A percentile compares a stretch with the other conserved stretches of the same genome.
Evolutionary conservation across 1,140 invertebrate species (phyloP).

Genomic region (Neomicropteryx cornuta): DNA sequence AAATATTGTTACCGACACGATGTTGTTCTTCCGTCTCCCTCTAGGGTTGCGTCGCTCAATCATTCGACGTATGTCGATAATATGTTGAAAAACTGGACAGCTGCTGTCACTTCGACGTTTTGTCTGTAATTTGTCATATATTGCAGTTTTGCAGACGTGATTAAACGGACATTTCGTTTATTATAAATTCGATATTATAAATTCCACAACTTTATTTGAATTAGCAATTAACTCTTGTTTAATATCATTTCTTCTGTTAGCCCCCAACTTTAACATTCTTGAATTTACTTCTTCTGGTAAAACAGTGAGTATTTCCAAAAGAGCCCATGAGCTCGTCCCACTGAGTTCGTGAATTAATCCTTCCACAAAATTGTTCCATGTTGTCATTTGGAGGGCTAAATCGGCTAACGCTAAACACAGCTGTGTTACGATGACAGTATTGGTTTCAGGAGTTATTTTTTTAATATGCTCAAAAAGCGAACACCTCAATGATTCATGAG

Average conservation of each 20-base stretch:
- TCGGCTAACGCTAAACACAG: slow-evolving; percentile 87
- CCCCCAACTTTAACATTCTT: slow-evolving; percentile 72
- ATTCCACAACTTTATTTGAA: slow-evolving; percentile 55
- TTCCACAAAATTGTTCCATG: slow-evolving; percentile 81
- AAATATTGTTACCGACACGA: no score
- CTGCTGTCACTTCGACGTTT: no score
- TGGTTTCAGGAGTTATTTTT: slow-evolving; percentile 71
- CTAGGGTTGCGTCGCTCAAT: no score
- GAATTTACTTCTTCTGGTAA: slow-evolving; percentile 93
- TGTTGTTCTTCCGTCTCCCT: no score
- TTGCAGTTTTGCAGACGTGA: no score
- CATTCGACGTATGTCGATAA: no score
- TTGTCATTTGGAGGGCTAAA: slow-evolving; percentile 84
- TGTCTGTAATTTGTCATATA: no score
- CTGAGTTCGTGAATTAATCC: slow-evolving; percentile 71
- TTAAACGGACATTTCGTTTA: no score
- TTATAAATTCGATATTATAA: no score
- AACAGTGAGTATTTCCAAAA: slow-evolving; percentile 86
- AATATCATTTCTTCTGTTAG: slow-evolving; percentile 79
- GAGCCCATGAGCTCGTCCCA: slow-evolving; percentile 55
- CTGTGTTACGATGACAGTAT: slow-evolving; percentile 80
- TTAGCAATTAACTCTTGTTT: slow-evolving; percentile 61
- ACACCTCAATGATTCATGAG: slow-evolving; percentile 77
- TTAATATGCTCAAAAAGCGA: slow-evolving; percentile 85
- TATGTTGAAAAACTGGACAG: no score